These are phyloP conservation scores for Erebia ligea DNA, from an alignment of 2,888 invertebrate species.

Conservation along the genomic window DNA sequence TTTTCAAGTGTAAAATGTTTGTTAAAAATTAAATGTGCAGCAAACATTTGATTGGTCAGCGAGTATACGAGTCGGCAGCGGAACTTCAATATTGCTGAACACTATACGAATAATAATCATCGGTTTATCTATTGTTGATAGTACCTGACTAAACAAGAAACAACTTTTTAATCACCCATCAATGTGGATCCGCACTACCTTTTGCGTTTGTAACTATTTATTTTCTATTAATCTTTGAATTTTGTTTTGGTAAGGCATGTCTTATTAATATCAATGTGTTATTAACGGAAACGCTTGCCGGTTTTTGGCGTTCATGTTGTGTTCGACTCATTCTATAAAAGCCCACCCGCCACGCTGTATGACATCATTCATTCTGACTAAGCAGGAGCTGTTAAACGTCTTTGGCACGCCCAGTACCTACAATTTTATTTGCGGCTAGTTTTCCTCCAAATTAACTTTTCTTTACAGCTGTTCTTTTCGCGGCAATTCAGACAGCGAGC, in stretches of 20 bases:
- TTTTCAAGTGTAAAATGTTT: not conserved
- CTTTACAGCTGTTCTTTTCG: conserved; percentile 31
- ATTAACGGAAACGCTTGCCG: not conserved
- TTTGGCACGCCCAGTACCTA: not conserved
- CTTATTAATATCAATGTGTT: not conserved
- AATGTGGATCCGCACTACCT: conserved; percentile 25
- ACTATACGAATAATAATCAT: conserved; percentile 8
- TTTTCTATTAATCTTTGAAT: conserved; percentile 20
- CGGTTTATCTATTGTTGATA: conserved; percentile 7
- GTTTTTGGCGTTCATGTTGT: conserved; percentile 9
- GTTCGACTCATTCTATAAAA: conserved; percentile 14
- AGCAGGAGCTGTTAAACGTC: conserved; percentile 1
- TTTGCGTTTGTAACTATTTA: conserved; percentile 22
- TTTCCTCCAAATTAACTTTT: conserved; percentile 2
- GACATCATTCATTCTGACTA: conserved; percentile 24
- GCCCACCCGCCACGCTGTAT: not conserved
- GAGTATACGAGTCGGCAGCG: not conserved
- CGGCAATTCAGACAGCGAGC: conserved; percentile 28
- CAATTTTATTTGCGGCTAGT: not conserved
- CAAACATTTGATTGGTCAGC: conserved; percentile 1
- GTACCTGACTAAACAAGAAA: conserved; percentile 7
- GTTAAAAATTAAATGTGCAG: not conserved
- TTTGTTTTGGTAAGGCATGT: not conserved
- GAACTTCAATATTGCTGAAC: not conserved
- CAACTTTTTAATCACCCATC: conserved; percentile 4